Conservation (phyloP, 2,888 invertebrate species). For the Ophraella communa region DNA sequence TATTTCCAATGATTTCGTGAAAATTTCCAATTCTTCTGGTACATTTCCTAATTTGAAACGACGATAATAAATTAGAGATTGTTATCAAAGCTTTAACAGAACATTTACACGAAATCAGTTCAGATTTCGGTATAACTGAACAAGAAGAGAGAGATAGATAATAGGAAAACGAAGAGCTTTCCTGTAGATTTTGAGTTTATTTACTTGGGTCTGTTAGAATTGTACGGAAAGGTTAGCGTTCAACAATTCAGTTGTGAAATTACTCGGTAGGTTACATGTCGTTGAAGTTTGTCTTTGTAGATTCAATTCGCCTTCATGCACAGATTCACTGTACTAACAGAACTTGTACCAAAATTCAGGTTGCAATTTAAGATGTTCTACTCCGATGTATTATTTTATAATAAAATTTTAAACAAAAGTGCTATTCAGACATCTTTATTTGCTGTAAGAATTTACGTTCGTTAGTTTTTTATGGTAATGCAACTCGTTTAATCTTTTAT, state of each 20-base stretch:
- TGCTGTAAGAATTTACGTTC: not conserved
- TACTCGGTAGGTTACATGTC: constrained; percentile 1
- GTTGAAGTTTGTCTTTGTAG: constrained; percentile 8
- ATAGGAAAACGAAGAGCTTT: not conserved
- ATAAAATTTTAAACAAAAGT: no score
- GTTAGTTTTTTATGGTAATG: not conserved
- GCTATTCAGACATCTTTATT: no score
- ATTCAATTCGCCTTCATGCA: constrained; percentile 5
- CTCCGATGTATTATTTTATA: no score
- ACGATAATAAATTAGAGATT: not conserved
- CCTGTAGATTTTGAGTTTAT: not conserved
- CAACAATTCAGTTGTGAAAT: constrained; percentile 14
- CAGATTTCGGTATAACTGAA: not conserved
- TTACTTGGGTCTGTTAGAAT: not conserved
- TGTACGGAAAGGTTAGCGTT: not conserved
- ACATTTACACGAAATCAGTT: not conserved
- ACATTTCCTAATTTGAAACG: not conserved
- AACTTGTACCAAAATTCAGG: not conserved
- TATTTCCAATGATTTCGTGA: no score
- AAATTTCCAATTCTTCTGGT: no score
- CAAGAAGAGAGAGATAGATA: not conserved
- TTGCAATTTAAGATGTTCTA: not conserved
- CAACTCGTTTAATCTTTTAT: not conserved
- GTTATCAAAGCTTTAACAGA: not conserved
- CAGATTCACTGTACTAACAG: not conserved